Evolutionary conservation across 2,888 invertebrate genomes (phyloP), one percentile per base, ranked within the genome.

Genomic region (Caprella mutica): DNA sequence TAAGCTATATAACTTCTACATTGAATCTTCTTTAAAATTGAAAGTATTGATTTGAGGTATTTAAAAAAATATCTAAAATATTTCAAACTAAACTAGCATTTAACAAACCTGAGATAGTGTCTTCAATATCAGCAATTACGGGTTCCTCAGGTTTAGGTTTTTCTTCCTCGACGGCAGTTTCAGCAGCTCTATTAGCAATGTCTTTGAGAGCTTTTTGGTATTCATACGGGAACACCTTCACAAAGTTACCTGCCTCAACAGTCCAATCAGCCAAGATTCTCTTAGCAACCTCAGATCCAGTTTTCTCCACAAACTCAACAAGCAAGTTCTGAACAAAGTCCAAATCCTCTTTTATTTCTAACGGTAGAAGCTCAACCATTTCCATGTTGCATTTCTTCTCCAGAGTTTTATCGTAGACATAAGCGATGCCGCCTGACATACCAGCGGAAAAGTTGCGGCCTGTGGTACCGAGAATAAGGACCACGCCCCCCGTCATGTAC

Each of bases 371-470:
- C 69, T 93, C 91, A n/a, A 98, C 94, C 77, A 86, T 87, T 74
- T 92, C 91, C n/a, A 79, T 80, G 74, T 98, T 98, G 69, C 96
- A 96, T 72, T 88, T 87, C 66, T 84, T 81, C 67, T 33, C 84
- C 3, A 85, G 86, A 71, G 88, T 87, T 53, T 85, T 80, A 71
- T 97, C 94, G 72, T 89, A 86, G 14, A 97, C 87, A 72, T 89
- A 98, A 0, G 97, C 97, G 66, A 97, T 86, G 59, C 92, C 92
- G 44, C 91, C 91, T 57, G 94, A 94, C 97, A 98, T 98, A 67
- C 97, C 98, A 46, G 98, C 98, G 8, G 94, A 97, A 77, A 98
- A 98, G 77, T 98, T 98, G 65, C 97, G 77, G 1, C 98, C 98
- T 6, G 96, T 96, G 59, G 89, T 79, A 1, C 96, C 96, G 17